These are phyloP conservation scores for Platalea minor DNA, from an alignment of 2,797 vertebrate genomes.

Conservation along the genomic window DNA sequence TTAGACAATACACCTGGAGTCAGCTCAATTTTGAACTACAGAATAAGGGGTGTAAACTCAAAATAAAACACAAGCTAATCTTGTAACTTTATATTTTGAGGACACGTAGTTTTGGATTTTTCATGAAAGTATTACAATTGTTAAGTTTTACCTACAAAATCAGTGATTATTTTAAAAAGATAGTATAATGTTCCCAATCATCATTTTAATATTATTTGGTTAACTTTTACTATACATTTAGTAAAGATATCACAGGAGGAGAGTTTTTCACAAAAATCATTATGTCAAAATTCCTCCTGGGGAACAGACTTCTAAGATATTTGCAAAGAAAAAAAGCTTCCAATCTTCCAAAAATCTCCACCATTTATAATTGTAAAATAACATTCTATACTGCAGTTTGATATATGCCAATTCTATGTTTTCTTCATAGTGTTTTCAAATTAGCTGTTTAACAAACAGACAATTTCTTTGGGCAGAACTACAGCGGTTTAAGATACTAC, in stretches of 20 bases:
- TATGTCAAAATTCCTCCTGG: neutral
- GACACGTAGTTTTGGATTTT: rapidly evolving
- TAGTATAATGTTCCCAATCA: neutral
- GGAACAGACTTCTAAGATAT: neutral
- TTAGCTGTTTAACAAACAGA: neutral
- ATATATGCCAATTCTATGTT: neutral
- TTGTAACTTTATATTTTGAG: neutral
- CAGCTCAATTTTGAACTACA: neutral
- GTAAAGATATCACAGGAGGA: neutral
- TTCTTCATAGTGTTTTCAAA: neutral
- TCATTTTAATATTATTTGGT: neutral
- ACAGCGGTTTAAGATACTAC: neutral
- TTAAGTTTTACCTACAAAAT: neutral
- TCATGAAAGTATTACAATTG: neutral
- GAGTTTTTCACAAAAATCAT: neutral
- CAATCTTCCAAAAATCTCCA: neutral
- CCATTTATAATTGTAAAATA: neutral
- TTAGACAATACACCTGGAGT: neutral
- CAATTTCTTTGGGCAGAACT: neutral
- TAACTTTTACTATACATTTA: neutral
- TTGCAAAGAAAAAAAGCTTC: neutral
- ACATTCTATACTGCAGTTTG: neutral
- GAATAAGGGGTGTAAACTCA: neutral
- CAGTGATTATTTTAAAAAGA: neutral
- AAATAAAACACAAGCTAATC: neutral